Conservation (phyloP, 2,888 invertebrate species). For the Lasioglossum morio region DNA sequence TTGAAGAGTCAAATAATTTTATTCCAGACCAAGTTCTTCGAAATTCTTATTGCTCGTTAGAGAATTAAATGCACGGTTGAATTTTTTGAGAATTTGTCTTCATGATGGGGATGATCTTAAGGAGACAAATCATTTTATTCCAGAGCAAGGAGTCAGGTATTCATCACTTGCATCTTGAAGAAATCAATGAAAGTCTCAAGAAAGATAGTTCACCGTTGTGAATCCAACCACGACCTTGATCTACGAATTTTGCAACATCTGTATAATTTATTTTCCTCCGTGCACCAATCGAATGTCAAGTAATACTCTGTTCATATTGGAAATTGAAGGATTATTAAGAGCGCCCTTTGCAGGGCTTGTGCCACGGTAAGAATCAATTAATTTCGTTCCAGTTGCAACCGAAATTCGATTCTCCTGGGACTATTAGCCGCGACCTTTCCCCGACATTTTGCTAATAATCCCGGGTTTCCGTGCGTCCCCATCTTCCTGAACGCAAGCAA, state of each 20-base stretch:
- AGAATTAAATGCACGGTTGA: too few species aligned
- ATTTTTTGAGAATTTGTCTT: too few species aligned
- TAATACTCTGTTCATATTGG: neutral
- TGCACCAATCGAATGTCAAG: neutral
- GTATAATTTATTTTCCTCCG: neutral
- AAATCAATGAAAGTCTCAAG: neutral
- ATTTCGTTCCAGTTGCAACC: neutral
- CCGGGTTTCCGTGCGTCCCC: neutral
- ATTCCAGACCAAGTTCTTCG: too few species aligned
- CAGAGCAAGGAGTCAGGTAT: neutral
- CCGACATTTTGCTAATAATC: constrained; percentile 15
- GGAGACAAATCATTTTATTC: neutral
- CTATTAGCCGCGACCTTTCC: neutral
- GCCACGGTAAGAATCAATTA: neutral
- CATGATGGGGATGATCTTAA: neutral
- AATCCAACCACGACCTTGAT: neutral
- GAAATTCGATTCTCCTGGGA: neutral
- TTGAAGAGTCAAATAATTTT: too few species aligned
- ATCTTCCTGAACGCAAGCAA: neutral
- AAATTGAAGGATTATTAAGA: neutral
- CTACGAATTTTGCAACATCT: neutral
- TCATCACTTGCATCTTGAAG: too few species aligned
- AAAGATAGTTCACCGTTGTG: too few species aligned
- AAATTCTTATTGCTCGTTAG: too few species aligned
- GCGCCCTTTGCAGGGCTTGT: neutral